Evolutionary conservation across 2,113 vertebrate species (phyloP), one percentile per base, ranked within the genome.

Genomic region (Mobula hypostoma): DNA sequence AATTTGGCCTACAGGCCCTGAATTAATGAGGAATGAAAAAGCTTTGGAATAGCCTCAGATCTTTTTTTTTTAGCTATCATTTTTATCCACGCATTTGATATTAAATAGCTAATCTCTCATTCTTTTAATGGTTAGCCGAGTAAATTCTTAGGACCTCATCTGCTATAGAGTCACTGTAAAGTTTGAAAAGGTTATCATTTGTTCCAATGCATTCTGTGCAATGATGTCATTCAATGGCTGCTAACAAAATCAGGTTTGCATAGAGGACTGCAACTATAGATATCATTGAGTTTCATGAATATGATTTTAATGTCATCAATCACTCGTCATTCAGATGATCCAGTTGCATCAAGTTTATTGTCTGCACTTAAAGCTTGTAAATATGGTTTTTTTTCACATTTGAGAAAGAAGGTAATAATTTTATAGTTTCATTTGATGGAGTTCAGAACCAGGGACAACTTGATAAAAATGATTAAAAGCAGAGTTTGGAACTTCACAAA

Each of bases 11-110:
- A 56, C 70, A 74, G 36, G 68, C 68, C 24, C 48, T 56, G 70
- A 74, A 76, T 93, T 93, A 93, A 93, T 70, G 74, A 93, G 91
- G 70, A 74, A 76, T 40, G 74, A 93, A n/a, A 88, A 93, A 74
- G 91, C 36, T 56, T 56, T 93, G 24, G 40, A 40, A 74, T 93
- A 21, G 68, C 70, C 68, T 93, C 32, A 74, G 36, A 93, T 74
- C 70, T 29, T 36, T 29, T 36, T 36, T 93, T 56, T 70, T 48
- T 19, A 74, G 68, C 66, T 92, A 40, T 93, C 91, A 93, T 74
- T 74, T 74, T 56, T 93, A 24, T 93, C 24, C 66, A 74, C 74
- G 32, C n/a, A 29, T 74, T 74, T 93, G 90, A 93, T 66, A 48
- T 56, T 93, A 93, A 74, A 74, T 93, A 56, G 19, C 70, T 93